Conservation (phyloP, 2,888 invertebrate genomes). For the Hemithea aestivaria region DNA sequence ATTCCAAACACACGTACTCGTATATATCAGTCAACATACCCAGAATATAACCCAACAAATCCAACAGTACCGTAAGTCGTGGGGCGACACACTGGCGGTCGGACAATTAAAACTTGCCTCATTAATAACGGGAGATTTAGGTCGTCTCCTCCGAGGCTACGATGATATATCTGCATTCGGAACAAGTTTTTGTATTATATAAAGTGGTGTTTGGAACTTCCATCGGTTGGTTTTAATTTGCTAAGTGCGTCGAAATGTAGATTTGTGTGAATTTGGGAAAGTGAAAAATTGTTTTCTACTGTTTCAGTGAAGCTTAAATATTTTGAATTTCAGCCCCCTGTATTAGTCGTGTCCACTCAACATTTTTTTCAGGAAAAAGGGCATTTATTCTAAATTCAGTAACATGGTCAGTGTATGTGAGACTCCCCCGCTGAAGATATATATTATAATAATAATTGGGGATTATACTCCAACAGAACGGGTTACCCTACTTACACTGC, state of each 20-base stretch:
- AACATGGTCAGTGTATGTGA: too few relatives aligned
- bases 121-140: conserved; percentile 61
- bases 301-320: too few relatives aligned
- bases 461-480: too few relatives aligned
- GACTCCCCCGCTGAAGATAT: too few relatives aligned
- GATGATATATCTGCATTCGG: conserved; percentile 35
- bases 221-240: conserved; percentile 9
- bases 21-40: conserved; percentile 7
- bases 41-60: conserved; percentile 8
- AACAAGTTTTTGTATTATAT: conserved; percentile 33
- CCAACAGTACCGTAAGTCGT: conserved; percentile 18
- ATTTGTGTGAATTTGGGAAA: not conserved
- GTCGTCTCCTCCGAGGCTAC: conserved; percentile 35
- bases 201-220: conserved; percentile 20
- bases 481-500: too few relatives aligned
- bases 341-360: too few relatives aligned
- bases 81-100: conserved; percentile 33
- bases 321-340: too few relatives aligned
- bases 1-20: not conserved
- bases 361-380: too few relatives aligned
- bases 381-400: too few relatives aligned
- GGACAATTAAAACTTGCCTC: conserved; percentile 64
- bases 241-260: conserved; percentile 1
- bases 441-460: too few relatives aligned
- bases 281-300: too few relatives aligned